Evolutionary conservation across 2,888 invertebrate genomes (phyloP), one percentile per base, ranked within the genome.

Genomic region (Craniophora ligustri): DNA sequence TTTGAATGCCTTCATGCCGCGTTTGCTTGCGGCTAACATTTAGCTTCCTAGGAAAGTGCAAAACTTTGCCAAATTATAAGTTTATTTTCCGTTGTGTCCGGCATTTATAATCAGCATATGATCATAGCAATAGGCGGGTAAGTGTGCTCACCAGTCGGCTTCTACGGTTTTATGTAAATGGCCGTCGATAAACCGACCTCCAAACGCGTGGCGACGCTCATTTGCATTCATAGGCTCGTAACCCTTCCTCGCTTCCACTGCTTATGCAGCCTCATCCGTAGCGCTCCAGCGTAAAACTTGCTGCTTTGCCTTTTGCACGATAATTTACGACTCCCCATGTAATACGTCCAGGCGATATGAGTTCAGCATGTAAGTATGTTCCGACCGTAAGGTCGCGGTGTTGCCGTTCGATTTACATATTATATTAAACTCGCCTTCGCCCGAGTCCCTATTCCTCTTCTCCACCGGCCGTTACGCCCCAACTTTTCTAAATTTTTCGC

Each of bases 221-320:
- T 93, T 92, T 93, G 92, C 92, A 93, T 93, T 92, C 92, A 93
- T 92, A 89, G 92, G 91, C 91, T 89, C 88, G 88, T 91, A 92
- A 93, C 92, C 92, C 92, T 91, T 90, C 87, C 88, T 85, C 86
- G 86, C 79, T 82, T 85, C 84, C 81, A 81, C 78, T 81, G 85
- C 84, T 84, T 80, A 80, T 81, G 87, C 85, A 85, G 84, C 81
- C 87, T 83, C 85, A 81, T 81, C 84, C 82, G 78, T 70, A 79
- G 78, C 79, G 59, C 59, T 64, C 48, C 64, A 76, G 81, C 87
- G 87, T 91, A 88, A 90, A 92, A 91, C 88, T 86, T 84, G 85
- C 85, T 85, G 84, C 83, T 82, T 88, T 79, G 89, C 85, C 86
- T 89, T 89, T 89, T 85, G 84, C 87, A 88, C 87, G 85, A 90